Conservation (phyloP, 1,140 invertebrate genomes). For the Cydia amplana region DNA sequence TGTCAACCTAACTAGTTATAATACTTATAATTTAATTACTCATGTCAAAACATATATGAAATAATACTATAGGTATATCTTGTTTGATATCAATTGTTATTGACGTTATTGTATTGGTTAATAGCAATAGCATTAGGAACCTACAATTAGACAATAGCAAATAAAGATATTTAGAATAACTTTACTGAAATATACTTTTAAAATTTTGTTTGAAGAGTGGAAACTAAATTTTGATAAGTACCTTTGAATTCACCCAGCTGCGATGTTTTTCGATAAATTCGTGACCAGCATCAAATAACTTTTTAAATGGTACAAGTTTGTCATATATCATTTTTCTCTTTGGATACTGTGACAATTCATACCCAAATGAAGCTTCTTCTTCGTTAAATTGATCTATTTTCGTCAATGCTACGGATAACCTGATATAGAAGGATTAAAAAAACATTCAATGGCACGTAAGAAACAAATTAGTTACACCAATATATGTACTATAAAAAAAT, state of each 20-base stretch:
- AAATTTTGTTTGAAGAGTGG: too few relatives aligned
- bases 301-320: conserved; percentile 90
- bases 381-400: conserved; percentile 95
- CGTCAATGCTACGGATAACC: conserved; percentile 84
- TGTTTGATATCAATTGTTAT: too few relatives aligned
- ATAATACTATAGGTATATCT: too few relatives aligned
- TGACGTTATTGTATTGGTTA: too few relatives aligned
- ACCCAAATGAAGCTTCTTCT: conserved; percentile 94
- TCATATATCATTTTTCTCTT: conserved; percentile 87
- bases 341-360: conserved; percentile 94
- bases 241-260: conserved; percentile 87
- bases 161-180: too few relatives aligned
- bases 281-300: conserved; percentile 92
- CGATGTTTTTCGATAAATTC: conserved; percentile 92
- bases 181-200: too few relatives aligned
- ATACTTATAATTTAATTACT: too few relatives aligned
- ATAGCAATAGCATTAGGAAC: too few relatives aligned
- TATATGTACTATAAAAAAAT: conserved; percentile 4
- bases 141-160: too few relatives aligned
- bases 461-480: background rate
- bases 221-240: background rate
- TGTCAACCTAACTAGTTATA: too few relatives aligned
- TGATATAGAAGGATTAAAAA: conserved; percentile 34
- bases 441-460: background rate
- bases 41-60: too few relatives aligned